These are phyloP conservation scores for Crossaster papposus DNA, from an alignment of 53 echinoderm and acorn worm species.

Conservation along the genomic window DNA sequence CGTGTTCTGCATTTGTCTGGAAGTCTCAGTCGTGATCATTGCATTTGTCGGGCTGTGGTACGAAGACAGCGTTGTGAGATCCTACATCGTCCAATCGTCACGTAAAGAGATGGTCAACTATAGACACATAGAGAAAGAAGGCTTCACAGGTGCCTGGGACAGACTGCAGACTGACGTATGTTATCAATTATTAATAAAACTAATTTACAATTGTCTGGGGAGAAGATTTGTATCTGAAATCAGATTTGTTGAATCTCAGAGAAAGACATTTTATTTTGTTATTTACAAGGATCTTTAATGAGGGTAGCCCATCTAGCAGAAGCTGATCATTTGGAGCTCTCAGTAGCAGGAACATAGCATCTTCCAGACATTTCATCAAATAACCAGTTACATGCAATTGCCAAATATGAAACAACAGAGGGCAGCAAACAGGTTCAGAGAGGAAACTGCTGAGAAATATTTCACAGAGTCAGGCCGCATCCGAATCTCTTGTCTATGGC, in stretches of 20 bases:
- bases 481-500: no score
- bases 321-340: no score
- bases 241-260: no score
- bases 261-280: no score
- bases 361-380: no score
- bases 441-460: neutral
- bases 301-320: no score
- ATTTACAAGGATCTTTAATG: no score
- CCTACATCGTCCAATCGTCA: constrained; percentile 39
- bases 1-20: constrained; percentile 79
- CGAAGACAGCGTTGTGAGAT: constrained; percentile 58
- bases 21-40: constrained; percentile 78
- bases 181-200: neutral
- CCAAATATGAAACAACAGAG: neutral
- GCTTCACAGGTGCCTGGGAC: constrained; percentile 78
- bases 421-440: neutral
- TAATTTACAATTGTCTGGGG: neutral
- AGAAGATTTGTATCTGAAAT: no score
- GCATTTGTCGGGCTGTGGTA: constrained; percentile 72
- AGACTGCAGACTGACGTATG: constrained; percentile 63
- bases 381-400: no score
- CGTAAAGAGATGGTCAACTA: constrained; percentile 57
- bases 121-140: constrained; percentile 47
- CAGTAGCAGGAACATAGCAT: no score
- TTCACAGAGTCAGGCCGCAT: neutral